These are phyloP conservation scores for Zelleria hepariella DNA, from an alignment of 2,888 invertebrate species.

Conservation along the genomic window DNA sequence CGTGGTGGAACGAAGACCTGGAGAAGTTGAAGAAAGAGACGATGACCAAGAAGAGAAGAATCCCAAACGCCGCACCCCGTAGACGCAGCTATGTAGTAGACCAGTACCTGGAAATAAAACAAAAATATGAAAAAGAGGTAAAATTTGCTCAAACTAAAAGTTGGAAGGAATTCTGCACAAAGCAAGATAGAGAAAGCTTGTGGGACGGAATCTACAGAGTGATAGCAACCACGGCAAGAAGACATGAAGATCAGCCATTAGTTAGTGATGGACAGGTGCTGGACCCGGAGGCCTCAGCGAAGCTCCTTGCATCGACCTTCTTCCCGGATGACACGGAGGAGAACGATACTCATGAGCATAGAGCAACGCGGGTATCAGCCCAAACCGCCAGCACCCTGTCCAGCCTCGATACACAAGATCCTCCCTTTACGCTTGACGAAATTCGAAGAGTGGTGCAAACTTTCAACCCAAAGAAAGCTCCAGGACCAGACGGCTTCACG, in stretches of 20 bases:
- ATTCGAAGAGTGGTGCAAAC: neutral
- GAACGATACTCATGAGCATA: neutral
- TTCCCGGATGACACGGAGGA: neutral
- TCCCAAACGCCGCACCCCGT: constrained; percentile 1
- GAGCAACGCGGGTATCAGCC: too few species aligned
- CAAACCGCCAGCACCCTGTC: too few species aligned
- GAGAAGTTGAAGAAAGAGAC: neutral
- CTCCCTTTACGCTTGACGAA: constrained; percentile 6
- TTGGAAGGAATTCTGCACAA: constrained; percentile 4
- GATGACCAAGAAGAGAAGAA: constrained; percentile 1
- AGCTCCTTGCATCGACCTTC: constrained; percentile 3
- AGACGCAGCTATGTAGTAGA: neutral
- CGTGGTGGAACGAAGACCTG: constrained; percentile 8
- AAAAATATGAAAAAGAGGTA: neutral
- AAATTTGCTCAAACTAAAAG: too few species aligned
- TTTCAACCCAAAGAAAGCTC: constrained; percentile 11
- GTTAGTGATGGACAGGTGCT: neutral
- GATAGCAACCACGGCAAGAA: neutral
- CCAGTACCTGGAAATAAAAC: constrained; percentile 1
- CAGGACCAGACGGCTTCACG: constrained; percentile 10
- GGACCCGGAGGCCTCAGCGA: neutral
- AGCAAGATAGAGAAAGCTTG: neutral
- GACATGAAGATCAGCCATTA: neutral
- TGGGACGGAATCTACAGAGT: constrained; percentile 6
- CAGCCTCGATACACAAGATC: neutral